Evolutionary conservation across 2,888 invertebrate genomes (phyloP), one percentile per base, ranked within the genome.

Genomic region (Phymatocera aterrima): DNA sequence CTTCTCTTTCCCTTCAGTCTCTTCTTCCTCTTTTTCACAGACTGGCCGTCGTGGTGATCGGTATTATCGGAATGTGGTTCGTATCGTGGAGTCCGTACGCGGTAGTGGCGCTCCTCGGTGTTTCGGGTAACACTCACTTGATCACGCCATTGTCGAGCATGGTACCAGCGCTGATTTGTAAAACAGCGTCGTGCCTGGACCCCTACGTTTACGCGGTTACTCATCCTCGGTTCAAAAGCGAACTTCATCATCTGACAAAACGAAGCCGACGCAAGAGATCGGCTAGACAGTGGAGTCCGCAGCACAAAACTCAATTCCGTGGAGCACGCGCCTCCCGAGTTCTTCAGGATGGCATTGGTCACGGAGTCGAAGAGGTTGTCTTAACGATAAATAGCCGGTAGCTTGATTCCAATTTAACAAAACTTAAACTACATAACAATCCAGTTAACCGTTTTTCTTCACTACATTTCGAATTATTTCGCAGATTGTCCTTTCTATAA

Each of bases 71-170:
- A 0, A 87, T 96, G 81, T 97, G 96, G 93, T 94, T 96, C 85
- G 85, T 94, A 10, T 94, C 96, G 0, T 97, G 97, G 97, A 95
- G 96, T 0, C 97, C 97, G 0, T 97, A 97, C 87, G 94, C 96
- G 0, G 90, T 94, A 0, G 94, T 97, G 0, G 94, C 96, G 15
- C 92, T 97, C 40, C 87, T 96, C 28, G 96, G 96, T 0, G 93
- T 95, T 83, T 93, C 93, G 80, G 94, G 94, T 2, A 91, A 93
- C 83, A 93, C 93, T 81, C 90, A 93, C 34, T 88, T 94, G 15
- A 92, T 97, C 51, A 94, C 95, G 0, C 96, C 96, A 0, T 86
- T 94, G 43, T 90, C 92, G 3, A 95, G 96, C 0, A 95, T 96
- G 95, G 91, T 96, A 48, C 96, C 96, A 0, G 96, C 96, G 0